These are phyloP conservation scores for Aphrophora alni DNA, from an alignment of 2,888 invertebrate genomes.

Conservation along the genomic window DNA sequence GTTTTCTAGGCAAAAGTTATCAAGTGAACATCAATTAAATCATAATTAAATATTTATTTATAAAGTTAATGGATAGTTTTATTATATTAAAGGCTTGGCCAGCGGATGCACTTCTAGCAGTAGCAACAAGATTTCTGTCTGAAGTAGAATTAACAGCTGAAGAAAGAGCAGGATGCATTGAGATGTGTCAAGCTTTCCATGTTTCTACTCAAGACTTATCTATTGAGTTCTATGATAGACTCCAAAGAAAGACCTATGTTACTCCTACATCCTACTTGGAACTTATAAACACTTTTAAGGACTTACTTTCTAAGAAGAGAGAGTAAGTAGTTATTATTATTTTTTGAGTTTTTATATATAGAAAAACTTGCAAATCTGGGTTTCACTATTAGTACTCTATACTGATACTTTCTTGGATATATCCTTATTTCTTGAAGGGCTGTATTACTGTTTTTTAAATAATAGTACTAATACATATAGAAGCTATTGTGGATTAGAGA, in stretches of 20 bases:
- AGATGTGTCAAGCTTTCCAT: conserved; percentile 90
- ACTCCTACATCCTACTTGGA: conserved; percentile 94
- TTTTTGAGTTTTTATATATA: too few species aligned
- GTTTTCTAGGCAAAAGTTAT: too few species aligned
- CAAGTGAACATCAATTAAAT: too few species aligned
- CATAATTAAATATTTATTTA: too few species aligned
- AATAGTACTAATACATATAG: too few species aligned
- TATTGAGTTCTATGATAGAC: conserved; percentile 66
- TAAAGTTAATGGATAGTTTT: too few species aligned
- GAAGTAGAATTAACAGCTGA: conserved; percentile 77
- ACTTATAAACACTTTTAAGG: conserved; percentile 88
- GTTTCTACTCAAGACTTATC: conserved; percentile 79
- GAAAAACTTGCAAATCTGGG: too few species aligned
- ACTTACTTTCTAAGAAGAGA: conserved; percentile 76
- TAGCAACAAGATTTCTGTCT: conserved; percentile 81
- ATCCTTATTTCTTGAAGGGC: too few species aligned
- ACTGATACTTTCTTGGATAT: too few species aligned
- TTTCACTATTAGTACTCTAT: too few species aligned
- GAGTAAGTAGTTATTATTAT: conserved; percentile 57
- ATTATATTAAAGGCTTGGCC: conserved; percentile 80
- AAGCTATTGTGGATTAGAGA: too few species aligned
- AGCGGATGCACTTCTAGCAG: conserved; percentile 87
- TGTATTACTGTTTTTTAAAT: too few species aligned
- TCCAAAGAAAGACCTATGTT: conserved; percentile 84
- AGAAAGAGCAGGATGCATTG: conserved; percentile 79